Evolutionary conservation across 2,888 invertebrate genomes (phyloP).

Genomic region (Drosophila anomalata): DNA sequence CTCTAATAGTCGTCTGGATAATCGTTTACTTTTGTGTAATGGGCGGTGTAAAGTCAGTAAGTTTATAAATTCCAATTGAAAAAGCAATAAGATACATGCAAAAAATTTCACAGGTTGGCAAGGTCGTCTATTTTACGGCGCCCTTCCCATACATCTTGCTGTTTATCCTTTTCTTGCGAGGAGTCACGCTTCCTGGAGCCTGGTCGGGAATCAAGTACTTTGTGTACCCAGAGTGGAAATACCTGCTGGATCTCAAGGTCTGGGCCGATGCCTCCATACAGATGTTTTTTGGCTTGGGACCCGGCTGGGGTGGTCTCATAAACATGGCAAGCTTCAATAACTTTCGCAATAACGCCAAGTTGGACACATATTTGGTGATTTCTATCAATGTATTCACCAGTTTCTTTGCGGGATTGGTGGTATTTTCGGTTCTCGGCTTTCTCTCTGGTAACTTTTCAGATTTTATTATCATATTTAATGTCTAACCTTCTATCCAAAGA

Average conservation of each 20-base stretch:
- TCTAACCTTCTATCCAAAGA: conserved; percentile 71
- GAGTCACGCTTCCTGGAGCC: conserved; percentile 92
- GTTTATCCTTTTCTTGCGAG: conserved; percentile 89
- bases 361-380: conserved; percentile 89
- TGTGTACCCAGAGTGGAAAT: conserved; percentile 91
- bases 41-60: conserved; percentile 91
- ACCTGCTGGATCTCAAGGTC: conserved; percentile 90
- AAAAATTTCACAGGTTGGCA: conserved; percentile 77
- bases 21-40: conserved; percentile 93
- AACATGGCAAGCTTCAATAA: conserved; percentile 94
- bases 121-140: conserved; percentile 93
- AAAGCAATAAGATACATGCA: neutral
- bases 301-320: conserved; percentile 93
- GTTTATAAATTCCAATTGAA: conserved; percentile 11
- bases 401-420: conserved; percentile 91
- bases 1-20: conserved; percentile 91
- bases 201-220: conserved; percentile 90
- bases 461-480: neutral
- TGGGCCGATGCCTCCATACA: conserved; percentile 98
- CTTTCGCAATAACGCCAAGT: conserved; percentile 88
- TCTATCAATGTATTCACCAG: conserved; percentile 90
- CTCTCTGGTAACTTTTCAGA: conserved; percentile 85
- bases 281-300: conserved; percentile 95
- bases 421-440: conserved; percentile 91
- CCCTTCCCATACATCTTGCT: conserved; percentile 92